These are phyloP conservation scores for Canis aureus DNA, from an alignment of 2,113 vertebrate genomes.

Conservation along the genomic window DNA sequence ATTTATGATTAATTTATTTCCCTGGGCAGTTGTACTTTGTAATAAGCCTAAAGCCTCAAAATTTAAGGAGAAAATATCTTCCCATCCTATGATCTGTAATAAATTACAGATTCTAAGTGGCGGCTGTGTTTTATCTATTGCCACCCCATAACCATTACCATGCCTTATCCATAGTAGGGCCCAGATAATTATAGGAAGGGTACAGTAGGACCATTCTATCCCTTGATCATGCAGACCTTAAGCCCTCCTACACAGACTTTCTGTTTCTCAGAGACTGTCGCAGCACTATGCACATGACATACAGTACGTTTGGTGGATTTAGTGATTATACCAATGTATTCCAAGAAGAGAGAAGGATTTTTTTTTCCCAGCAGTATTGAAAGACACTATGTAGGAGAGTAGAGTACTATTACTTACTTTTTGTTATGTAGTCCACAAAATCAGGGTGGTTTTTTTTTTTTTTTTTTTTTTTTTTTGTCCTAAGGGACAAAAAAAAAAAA, in stretches of 20 bases:
- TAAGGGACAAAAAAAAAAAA: neutral
- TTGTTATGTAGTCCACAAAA: neutral
- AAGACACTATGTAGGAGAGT: neutral
- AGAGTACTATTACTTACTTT: neutral
- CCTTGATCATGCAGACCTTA: neutral
- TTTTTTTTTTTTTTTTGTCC: neutral
- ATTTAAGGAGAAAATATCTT: neutral
- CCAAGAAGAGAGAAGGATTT: neutral
- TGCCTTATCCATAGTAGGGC: neutral
- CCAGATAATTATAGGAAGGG: neutral
- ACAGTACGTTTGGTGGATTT: neutral
- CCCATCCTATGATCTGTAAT: neutral
- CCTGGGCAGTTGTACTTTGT: neutral
- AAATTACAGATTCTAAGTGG: neutral
- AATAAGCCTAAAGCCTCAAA: neutral
- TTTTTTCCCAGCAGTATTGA: neutral
- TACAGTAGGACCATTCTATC: neutral
- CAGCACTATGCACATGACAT: neutral
- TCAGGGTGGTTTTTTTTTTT: neutral
- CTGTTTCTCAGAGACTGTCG: neutral
- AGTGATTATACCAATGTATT: neutral
- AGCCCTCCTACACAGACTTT: neutral
- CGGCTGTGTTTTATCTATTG: neutral
- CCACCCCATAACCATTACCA: no score
- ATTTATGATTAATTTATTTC: constrained; percentile 40